Evolutionary conservation across 92 coral and sea anemone genomes (phyloP), one percentile per base, ranked within the genome.

Genomic region (Porites lobata): DNA sequence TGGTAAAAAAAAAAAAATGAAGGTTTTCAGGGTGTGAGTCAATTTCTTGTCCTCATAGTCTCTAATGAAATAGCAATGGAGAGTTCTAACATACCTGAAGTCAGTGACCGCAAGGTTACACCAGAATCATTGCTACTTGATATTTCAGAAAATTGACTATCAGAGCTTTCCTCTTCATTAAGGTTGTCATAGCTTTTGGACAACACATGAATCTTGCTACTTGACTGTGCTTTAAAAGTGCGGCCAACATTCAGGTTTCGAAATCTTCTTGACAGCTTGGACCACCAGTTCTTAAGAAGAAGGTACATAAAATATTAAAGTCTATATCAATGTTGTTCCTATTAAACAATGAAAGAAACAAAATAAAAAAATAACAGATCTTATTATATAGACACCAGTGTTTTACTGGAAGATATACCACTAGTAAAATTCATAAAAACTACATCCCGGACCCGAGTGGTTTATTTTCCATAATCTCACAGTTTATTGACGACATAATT

Each of bases 191-290:
- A 61, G 21, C 87, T 84, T 18, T 84, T 84, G 51, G 80, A 73
- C 9, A 59, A 21, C 51, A 84, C 72, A 57, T 26, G 87, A 3
- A 84, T 65, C 80, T 73, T 84, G 64, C 79, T 84, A 20, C 80
- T 75, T 21, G 87, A 58, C 8, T 64, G 61, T 24, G 74, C 56
- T 47, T n/a, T 74, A 2, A 73, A 67, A 21, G 72, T 90, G 62
- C 98, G 95, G 14, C 76, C 86, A 26, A 90, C 53, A 57, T 90
- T 87, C 13, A 94, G 76, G 79, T 90, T 93, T 21, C 93, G 92
- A 62, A 95, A 84, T 71, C 94, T 83, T 54, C 80, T 88, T 13
- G 98, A 93, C 91, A 95, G 81, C 83, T 93, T 90, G 7, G 96
- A 88, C 96, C 93, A 95, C 98, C 98, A 95, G 50, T 77, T 87